Conservation (phyloP, 2,797 vertebrate genomes). For the Microcaecilia unicolor region DNA sequence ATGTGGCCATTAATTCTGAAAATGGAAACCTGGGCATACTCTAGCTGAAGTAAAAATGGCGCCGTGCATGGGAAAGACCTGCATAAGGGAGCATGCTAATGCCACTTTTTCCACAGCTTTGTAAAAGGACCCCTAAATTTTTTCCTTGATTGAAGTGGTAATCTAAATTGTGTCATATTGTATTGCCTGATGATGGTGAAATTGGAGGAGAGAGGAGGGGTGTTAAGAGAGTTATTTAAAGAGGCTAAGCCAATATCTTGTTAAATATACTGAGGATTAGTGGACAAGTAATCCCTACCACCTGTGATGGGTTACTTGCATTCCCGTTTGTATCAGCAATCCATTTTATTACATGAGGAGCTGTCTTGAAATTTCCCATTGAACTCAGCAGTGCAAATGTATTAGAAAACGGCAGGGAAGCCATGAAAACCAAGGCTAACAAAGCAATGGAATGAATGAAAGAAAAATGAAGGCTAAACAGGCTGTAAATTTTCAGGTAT, state of each 20-base stretch:
- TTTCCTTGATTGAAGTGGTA: too few relatives aligned
- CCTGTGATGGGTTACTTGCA: rapidly evolving
- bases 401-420: background rate
- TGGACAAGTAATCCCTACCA: background rate
- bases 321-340: background rate
- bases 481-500: too few relatives aligned
- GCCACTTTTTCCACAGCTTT: too few relatives aligned
- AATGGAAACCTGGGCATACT: too few relatives aligned
- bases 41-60: too few relatives aligned
- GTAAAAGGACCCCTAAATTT: too few relatives aligned
- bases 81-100: too few relatives aligned
- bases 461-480: background rate
- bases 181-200: too few relatives aligned
- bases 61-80: too few relatives aligned
- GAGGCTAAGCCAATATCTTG: background rate
- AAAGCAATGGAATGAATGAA: background rate
- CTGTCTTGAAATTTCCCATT: background rate
- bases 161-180: too few relatives aligned
- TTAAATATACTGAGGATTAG: background rate
- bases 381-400: background rate
- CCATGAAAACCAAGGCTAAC: background rate
- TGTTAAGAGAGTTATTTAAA: background rate
- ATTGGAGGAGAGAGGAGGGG: too few relatives aligned
- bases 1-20: too few relatives aligned
- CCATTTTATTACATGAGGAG: background rate